A percentile compares a stretch with the other conserved stretches of the same genome.
phyloP scores from a whole-genome alignment of 1,140 invertebrate genomes.

The Hyles euphorbiae region DNA sequence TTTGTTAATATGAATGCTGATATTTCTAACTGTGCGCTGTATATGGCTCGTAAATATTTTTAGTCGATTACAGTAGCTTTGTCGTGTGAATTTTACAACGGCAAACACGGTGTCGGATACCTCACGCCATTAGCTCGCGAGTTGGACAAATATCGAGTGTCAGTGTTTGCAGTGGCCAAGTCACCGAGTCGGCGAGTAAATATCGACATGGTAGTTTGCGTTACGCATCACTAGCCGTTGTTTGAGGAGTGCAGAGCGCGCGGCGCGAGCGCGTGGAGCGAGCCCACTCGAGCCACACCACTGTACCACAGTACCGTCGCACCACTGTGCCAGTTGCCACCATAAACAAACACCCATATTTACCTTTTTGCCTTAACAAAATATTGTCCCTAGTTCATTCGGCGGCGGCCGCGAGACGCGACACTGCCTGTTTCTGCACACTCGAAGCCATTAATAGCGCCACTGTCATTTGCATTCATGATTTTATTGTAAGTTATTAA shows the following conservation, averaged over 20 bases:
- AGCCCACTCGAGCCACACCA: constrained; percentile 54
- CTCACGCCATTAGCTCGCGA: constrained; percentile 64
- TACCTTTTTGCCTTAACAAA: constrained; percentile 61
- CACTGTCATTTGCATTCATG: background rate
- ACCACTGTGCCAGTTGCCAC: too few species aligned
- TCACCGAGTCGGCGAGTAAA: constrained; percentile 45
- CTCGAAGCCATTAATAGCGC: background rate
- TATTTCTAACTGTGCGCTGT: constrained; percentile 11
- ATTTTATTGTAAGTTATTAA: background rate
- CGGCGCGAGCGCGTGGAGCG: constrained; percentile 56
- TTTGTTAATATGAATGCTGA: constrained; percentile 17
- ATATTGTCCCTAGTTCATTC: constrained; percentile 57
- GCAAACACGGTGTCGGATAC: constrained; percentile 47
- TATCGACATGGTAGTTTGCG: constrained; percentile 70
- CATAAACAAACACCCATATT: constrained; percentile 62
- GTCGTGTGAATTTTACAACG: constrained; percentile 52
- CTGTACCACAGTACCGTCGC: constrained; percentile 16
- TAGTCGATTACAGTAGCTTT: constrained; percentile 59
- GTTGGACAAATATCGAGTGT: constrained; percentile 66
- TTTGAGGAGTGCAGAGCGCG: constrained; percentile 48
- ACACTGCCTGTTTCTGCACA: background rate
- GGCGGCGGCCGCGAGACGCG: constrained; percentile 6
- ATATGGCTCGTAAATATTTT: constrained; percentile 18
- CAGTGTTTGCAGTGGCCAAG: constrained; percentile 50
- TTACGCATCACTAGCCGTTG: constrained; percentile 72